phyloP scores from a whole-genome alignment of 2,888 invertebrate species.

The Cataglyphis rosenhaueri region DNA sequence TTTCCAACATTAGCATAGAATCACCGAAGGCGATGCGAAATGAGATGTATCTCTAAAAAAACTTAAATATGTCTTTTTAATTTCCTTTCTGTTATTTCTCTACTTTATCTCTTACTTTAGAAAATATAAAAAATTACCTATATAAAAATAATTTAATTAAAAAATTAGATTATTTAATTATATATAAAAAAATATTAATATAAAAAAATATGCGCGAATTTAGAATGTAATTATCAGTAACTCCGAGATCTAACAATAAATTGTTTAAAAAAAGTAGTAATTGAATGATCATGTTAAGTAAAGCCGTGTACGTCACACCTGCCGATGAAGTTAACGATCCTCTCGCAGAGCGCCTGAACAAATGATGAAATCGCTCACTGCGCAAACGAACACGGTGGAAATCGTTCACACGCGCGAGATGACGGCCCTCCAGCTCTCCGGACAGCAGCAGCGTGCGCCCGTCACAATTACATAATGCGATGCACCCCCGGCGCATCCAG shows the following conservation, averaged over 20 bases:
- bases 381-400: conserved; percentile 34
- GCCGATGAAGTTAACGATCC: conserved; percentile 42
- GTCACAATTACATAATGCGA: conserved; percentile 84
- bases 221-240: neutral
- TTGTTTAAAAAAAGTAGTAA: neutral
- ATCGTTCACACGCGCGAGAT: conserved; percentile 80
- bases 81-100: neutral
- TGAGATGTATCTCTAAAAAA: neutral
- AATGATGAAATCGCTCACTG: conserved; percentile 45
- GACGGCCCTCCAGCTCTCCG: conserved; percentile 55
- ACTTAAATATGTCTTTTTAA: neutral
- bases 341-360: conserved; percentile 22
- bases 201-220: neutral
- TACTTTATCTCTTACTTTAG: neutral
- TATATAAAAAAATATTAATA: neutral
- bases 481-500: conserved; percentile 78
- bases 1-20: conserved; percentile 63
- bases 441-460: conserved; percentile 68
- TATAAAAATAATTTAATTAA: neutral
- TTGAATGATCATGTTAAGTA: neutral
- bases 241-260: neutral
- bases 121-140: neutral
- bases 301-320: conserved; percentile 30
- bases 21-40: conserved; percentile 38
- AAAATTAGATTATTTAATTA: neutral